A percentile compares a stretch with the other conserved stretches of the same genome.
phyloP scores from a whole-genome alignment of 2,113 vertebrate genomes.

The Callaeas wilsoni region DNA sequence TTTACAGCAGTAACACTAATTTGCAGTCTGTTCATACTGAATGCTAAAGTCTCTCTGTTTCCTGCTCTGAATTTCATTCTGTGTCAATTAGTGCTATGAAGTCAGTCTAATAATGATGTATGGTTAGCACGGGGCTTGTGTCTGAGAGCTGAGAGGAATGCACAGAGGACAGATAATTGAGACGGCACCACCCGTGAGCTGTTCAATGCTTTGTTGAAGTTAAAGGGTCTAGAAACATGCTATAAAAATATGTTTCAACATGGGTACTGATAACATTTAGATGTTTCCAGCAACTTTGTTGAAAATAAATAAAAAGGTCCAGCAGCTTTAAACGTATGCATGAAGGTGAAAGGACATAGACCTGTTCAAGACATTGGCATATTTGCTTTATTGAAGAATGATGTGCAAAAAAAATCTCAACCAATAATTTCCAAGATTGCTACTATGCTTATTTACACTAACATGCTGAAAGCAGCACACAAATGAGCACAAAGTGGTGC shows the following conservation, averaged over 20 bases:
- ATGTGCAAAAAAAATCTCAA: background rate
- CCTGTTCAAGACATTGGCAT: background rate
- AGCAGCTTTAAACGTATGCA: background rate
- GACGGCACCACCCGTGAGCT: background rate
- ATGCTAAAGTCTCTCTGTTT: slow-evolving; percentile 1
- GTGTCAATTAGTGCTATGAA: slow-evolving; percentile 61
- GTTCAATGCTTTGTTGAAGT: background rate
- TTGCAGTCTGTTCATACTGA: slow-evolving; percentile 19
- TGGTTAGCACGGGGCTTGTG: background rate
- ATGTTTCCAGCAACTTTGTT: background rate
- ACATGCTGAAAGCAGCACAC: background rate
- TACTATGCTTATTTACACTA: background rate
- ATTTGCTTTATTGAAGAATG: background rate
- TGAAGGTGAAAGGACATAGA: background rate
- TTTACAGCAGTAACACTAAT: slow-evolving; percentile 38
- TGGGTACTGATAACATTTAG: background rate
- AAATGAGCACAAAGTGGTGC: background rate
- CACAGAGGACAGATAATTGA: background rate
- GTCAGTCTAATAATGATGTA: slow-evolving; percentile 56
- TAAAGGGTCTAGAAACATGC: background rate
- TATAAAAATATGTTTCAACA: background rate
- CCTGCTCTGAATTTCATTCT: slow-evolving; percentile 49
- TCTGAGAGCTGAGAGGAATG: background rate
- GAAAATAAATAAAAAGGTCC: background rate
- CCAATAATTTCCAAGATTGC: background rate